Evolutionary conservation across 2,113 vertebrate genomes (phyloP).

Genomic region (Synodontis membranacea): DNA sequence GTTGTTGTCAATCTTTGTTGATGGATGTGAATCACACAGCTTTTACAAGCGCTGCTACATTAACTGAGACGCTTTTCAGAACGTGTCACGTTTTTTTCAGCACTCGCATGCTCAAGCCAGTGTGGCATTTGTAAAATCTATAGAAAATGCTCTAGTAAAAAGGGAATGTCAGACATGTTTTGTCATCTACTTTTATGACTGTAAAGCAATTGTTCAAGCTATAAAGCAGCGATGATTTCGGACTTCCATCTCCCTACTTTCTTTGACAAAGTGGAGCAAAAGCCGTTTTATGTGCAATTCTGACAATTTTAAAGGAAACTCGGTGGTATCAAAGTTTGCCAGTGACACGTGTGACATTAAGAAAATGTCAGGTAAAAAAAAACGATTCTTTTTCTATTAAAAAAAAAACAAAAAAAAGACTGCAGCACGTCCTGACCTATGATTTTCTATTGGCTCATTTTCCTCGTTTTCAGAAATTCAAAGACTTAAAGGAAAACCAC

Average conservation of each 20-base stretch:
- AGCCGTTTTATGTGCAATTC: background rate
- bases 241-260: background rate
- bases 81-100: background rate
- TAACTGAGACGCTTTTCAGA: background rate
- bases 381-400: background rate
- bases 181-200: background rate
- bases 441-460: background rate
- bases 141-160: background rate
- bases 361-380: background rate
- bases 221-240: background rate
- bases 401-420: too few species aligned
- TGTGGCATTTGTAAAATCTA: background rate
- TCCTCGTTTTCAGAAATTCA: background rate
- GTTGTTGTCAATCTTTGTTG: too few species aligned
- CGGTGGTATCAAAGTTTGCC: background rate
- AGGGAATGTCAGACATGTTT: background rate
- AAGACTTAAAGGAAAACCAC: background rate
- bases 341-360: background rate
- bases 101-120: background rate
- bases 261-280: background rate
- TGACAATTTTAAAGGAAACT: background rate
- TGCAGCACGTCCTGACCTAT: background rate
- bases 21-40: slow-evolving; percentile 56
- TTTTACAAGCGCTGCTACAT: slow-evolving; percentile 38
- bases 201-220: background rate